phyloP scores from a whole-genome alignment of 1,140 invertebrate species.

The Camponotus pennsylvanicus region DNA sequence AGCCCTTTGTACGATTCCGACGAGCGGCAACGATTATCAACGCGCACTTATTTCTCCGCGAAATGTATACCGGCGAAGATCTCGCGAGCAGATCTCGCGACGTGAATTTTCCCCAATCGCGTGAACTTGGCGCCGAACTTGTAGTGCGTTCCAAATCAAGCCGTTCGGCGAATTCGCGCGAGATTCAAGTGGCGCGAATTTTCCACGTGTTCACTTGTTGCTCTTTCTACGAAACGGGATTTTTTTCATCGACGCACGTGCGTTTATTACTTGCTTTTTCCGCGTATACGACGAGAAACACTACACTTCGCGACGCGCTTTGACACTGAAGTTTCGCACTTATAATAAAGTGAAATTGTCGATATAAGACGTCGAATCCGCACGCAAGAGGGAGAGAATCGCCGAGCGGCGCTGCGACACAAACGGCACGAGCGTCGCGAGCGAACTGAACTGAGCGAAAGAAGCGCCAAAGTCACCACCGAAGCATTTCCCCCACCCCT shows the following conservation, averaged over 20 bases:
- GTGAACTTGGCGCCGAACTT: not conserved
- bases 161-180: too few species aligned
- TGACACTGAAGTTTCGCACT: not conserved
- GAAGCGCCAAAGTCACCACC: slow-evolving; percentile 55
- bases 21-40: slow-evolving; percentile 9
- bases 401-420: slow-evolving; percentile 35
- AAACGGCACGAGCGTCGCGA: slow-evolving; percentile 81
- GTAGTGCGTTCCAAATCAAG: too few species aligned
- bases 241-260: not conserved
- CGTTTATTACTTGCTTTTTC: not conserved
- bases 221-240: not conserved
- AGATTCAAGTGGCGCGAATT: not conserved
- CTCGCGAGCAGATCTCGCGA: not conserved
- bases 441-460: slow-evolving; percentile 81
- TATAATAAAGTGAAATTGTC: not conserved
- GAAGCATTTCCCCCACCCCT: slow-evolving; percentile 15
- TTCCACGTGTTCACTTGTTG: slow-evolving; percentile 62
- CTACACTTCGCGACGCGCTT: too few species aligned
- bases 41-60: slow-evolving; percentile 24
- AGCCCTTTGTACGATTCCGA: too few species aligned
- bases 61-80: not conserved
- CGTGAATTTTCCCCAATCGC: not conserved
- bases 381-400: not conserved
- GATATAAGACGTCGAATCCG: too few species aligned
- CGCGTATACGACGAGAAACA: not conserved